Evolutionary conservation across 2,113 vertebrate species (phyloP).

Genomic region (Megalops atlanticus): DNA sequence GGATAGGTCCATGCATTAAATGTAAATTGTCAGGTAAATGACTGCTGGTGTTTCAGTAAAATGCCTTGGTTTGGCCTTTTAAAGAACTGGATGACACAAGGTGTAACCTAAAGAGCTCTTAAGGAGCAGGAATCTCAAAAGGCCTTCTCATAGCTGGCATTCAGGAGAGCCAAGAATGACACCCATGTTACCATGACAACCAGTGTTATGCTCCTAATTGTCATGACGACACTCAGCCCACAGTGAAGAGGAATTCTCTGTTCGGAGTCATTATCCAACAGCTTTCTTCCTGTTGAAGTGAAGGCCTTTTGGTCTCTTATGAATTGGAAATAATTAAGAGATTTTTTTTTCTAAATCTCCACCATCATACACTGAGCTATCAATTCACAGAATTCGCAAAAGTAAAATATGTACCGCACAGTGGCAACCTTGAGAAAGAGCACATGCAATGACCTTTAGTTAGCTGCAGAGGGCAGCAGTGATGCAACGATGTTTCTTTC

Average conservation of each 20-base stretch:
- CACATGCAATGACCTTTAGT: background rate
- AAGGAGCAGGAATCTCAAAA: background rate
- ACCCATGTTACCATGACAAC: background rate
- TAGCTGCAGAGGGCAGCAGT: background rate
- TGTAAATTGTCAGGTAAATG: too few species aligned
- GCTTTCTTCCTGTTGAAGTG: background rate
- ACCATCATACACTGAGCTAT: background rate
- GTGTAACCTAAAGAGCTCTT: too few species aligned
- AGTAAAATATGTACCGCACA: background rate
- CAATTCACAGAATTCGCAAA: background rate
- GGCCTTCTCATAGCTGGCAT: background rate
- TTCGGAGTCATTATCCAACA: background rate
- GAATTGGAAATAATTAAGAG: background rate
- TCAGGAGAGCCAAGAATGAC: background rate
- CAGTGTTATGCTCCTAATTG: background rate
- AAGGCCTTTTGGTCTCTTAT: background rate
- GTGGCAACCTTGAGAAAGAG: background rate
- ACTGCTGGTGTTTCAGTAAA: too few species aligned
- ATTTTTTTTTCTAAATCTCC: too few species aligned
- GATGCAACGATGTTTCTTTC: background rate
- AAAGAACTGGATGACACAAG: too few species aligned
- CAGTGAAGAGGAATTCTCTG: background rate
- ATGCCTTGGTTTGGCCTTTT: too few species aligned
- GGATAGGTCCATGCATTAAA: too few species aligned
- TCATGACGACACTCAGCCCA: conserved; percentile 6